Percentiles rank a stretch among this genome's conserved stretches.
Evolutionary conservation across 2,797 vertebrate species (phyloP).

Genomic region (Coranthus polyacanthus): DNA sequence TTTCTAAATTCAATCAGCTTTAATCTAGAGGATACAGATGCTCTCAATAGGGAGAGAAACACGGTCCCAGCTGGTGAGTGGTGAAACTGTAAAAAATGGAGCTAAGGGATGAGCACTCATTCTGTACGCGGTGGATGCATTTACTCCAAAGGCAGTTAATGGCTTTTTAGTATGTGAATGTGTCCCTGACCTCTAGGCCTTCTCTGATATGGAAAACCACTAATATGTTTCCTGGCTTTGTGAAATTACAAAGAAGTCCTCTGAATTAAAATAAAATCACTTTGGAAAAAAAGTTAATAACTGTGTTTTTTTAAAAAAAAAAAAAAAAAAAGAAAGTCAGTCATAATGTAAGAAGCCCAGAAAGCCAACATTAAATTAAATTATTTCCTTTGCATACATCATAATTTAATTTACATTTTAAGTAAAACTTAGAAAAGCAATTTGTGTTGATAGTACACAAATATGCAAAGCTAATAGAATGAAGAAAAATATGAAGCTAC

Average conservation of each 20-base stretch:
- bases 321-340: no score
- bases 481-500: no score
- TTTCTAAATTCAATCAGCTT: slow-evolving; percentile 79
- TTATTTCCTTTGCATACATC: no score
- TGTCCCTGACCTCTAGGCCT: background rate
- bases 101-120: slow-evolving; percentile 32
- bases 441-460: no score
- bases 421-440: no score
- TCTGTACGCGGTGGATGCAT: slow-evolving; percentile 9
- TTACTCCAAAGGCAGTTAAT: slow-evolving; percentile 19
- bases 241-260: background rate
- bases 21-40: slow-evolving; percentile 75
- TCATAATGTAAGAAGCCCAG: no score
- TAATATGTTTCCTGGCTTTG: slow-evolving; percentile 1
- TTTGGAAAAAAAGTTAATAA: no score
- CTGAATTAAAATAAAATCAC: no score
- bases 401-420: no score
- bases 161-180: slow-evolving; percentile 7
- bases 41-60: slow-evolving; percentile 64
- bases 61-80: slow-evolving; percentile 62
- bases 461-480: no score
- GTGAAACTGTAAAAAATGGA: slow-evolving; percentile 49
- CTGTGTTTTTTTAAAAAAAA: no score
- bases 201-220: background rate
- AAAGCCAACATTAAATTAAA: no score